Conservation (phyloP, 2,888 invertebrate species). For the Orthosia gracilis region DNA sequence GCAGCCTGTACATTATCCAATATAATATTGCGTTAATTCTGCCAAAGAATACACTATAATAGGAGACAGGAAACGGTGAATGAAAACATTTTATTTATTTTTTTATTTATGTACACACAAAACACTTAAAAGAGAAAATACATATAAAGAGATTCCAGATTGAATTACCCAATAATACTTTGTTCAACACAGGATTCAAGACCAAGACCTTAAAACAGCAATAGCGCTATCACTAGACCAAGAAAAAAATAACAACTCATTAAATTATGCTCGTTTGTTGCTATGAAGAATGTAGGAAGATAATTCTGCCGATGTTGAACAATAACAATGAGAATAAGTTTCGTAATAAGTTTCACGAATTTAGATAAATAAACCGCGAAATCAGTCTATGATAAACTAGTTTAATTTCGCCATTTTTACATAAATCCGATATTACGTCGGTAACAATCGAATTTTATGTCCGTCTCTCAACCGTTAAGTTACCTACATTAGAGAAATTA, state of each 20-base stretch:
- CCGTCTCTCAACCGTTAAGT: neutral
- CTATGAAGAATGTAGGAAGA: neutral
- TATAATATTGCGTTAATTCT: too few relatives aligned
- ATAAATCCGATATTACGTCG: slow-evolving; percentile 42
- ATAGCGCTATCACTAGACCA: too few relatives aligned
- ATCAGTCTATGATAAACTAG: slow-evolving; percentile 5
- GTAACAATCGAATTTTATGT: slow-evolving; percentile 34
- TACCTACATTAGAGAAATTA: slow-evolving; percentile 14
- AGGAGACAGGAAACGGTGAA: too few relatives aligned
- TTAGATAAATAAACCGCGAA: slow-evolving; percentile 13
- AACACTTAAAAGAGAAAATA: too few relatives aligned
- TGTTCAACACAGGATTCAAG: neutral
- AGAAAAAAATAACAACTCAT: neutral
- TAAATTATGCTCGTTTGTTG: neutral
- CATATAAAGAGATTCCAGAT: too few relatives aligned
- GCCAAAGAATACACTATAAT: too few relatives aligned
- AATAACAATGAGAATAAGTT: too few relatives aligned
- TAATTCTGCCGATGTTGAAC: neutral
- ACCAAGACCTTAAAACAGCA: too few relatives aligned
- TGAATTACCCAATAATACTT: neutral
- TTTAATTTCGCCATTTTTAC: slow-evolving; percentile 38
- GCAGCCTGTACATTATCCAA: too few relatives aligned
- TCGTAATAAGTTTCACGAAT: slow-evolving; percentile 10
- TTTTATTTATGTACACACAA: too few relatives aligned
- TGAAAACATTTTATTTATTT: too few relatives aligned